phyloP scores from a whole-genome alignment of 2,888 invertebrate species.

The Drosophila mercatorum region DNA sequence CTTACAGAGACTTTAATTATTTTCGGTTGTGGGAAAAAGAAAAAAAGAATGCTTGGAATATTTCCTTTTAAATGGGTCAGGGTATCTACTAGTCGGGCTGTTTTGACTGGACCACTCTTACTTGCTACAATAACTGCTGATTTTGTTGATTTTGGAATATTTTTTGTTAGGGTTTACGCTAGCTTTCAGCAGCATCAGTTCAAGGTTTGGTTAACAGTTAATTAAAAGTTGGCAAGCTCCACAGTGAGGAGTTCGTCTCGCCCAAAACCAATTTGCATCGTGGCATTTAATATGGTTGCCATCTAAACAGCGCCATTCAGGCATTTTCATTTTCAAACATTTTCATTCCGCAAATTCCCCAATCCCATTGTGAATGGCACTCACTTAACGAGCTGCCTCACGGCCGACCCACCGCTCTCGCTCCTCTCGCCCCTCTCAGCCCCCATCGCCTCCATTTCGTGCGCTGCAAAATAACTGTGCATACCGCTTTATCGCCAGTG shows the following conservation, averaged over 20 bases:
- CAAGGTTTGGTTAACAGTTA: constrained; percentile 10
- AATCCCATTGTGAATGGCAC: constrained; percentile 12
- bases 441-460: not conserved
- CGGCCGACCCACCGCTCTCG: not conserved
- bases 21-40: too few relatives aligned
- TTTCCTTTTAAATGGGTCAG: not conserved
- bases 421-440: not conserved
- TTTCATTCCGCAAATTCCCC: constrained; percentile 15
- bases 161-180: not conserved
- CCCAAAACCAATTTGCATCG: constrained; percentile 1
- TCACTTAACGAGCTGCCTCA: constrained; percentile 7
- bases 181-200: not conserved
- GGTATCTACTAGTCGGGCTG: not conserved
- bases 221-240: constrained; percentile 2
- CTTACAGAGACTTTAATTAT: too few relatives aligned
- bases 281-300: constrained; percentile 6
- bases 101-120: too few relatives aligned
- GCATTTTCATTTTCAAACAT: constrained; percentile 17
- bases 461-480: constrained; percentile 18
- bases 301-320: constrained; percentile 1
- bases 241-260: not conserved
- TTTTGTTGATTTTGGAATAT: not conserved
- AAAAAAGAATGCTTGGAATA: not conserved
- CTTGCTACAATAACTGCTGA: not conserved
- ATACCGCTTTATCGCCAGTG: constrained; percentile 14